Evolutionary conservation across 1,140 invertebrate genomes (phyloP).

Genomic region (Heliconius congener): DNA sequence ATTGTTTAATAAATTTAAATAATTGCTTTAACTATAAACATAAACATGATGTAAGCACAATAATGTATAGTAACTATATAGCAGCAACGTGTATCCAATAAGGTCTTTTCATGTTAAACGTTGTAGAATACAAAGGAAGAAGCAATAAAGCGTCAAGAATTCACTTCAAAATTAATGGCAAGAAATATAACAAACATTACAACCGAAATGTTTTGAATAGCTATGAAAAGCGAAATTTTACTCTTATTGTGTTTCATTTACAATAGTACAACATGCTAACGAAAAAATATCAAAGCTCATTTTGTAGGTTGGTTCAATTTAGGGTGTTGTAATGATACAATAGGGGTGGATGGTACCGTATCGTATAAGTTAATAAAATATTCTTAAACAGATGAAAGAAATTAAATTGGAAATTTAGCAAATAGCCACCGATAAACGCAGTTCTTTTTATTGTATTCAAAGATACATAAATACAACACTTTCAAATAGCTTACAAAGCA

Average conservation of each 20-base stretch:
- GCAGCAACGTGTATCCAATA: conserved; percentile 20
- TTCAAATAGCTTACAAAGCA: background rate
- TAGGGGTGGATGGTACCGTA: background rate
- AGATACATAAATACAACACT: background rate
- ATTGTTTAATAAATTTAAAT: no score
- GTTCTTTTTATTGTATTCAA: background rate
- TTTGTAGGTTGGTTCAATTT: conserved; percentile 42
- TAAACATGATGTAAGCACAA: background rate
- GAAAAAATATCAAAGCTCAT: conserved; percentile 52
- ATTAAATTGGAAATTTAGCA: background rate
- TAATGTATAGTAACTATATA: conserved; percentile 22
- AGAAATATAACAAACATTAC: conserved; percentile 50
- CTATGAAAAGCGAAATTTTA: conserved; percentile 65
- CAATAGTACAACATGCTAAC: conserved; percentile 52
- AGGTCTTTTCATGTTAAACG: conserved; percentile 25
- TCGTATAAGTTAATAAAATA: background rate
- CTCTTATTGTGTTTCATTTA: conserved; percentile 65
- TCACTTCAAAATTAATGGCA: conserved; percentile 45
- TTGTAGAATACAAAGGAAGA: conserved; percentile 31
- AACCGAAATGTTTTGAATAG: conserved; percentile 59
- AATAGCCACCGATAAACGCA: background rate
- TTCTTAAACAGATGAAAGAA: background rate
- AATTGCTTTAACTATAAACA: background rate
- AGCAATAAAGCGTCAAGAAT: conserved; percentile 39
- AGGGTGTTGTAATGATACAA: background rate